Evolutionary conservation across 2,797 vertebrate species (phyloP).

Genomic region (Sandelia bainsii): DNA sequence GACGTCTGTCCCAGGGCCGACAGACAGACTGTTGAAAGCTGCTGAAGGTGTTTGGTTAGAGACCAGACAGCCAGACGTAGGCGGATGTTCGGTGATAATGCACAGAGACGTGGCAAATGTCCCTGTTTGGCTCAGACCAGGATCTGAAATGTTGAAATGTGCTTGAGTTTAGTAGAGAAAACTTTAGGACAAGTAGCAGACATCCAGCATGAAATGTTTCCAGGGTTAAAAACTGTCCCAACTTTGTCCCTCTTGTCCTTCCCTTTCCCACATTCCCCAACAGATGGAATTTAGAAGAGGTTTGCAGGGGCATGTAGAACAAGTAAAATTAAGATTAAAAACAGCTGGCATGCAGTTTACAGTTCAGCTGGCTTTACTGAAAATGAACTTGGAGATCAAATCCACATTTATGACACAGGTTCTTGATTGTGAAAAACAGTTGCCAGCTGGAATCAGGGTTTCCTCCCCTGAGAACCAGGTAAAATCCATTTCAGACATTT

Average conservation of each 20-base stretch:
- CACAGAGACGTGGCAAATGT: constrained; percentile 64
- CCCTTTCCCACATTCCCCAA: constrained; percentile 30
- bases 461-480: constrained; percentile 14
- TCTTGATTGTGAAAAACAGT: constrained; percentile 32
- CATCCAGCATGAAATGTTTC: constrained; percentile 63
- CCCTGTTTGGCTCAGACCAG: constrained; percentile 43
- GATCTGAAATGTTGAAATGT: constrained; percentile 63
- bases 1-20: constrained; percentile 7
- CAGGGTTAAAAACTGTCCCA: constrained; percentile 49
- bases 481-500: constrained; percentile 26
- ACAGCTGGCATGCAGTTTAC: constrained; percentile 37
- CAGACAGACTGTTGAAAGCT: constrained; percentile 27
- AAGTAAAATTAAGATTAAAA: constrained; percentile 45
- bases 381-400: constrained; percentile 27
- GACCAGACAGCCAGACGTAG: constrained; percentile 54
- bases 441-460: constrained; percentile 41
- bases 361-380: constrained; percentile 24
- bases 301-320: constrained; percentile 31
- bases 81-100: constrained; percentile 40
- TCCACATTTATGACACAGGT: constrained; percentile 34
- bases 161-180: constrained; percentile 44
- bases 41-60: constrained; percentile 55
- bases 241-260: constrained; percentile 28
- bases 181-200: constrained; percentile 71
- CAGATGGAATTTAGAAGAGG: constrained; percentile 18